Base-by-base conservation (phyloP, 2,888 invertebrate species). In the Xanthostigma xanthostigma region DNA sequence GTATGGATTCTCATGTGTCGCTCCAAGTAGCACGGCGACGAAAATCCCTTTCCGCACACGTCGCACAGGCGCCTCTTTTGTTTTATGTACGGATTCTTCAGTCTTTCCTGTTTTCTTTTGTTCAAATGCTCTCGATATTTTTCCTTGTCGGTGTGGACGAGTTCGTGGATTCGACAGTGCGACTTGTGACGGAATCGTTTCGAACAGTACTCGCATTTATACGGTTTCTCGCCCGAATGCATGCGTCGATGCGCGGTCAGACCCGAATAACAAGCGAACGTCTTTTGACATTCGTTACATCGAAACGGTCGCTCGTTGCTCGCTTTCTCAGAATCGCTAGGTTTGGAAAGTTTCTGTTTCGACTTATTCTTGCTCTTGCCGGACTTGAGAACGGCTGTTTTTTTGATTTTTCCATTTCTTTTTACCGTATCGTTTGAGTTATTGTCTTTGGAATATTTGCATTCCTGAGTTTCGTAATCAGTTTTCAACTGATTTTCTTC, bases 1-100 rank as follows among this genome's bases (percentile, higher is more conserved):
- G 58, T 54, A 50, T 66, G 66, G 36, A 60, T 59, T 8, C 63
- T 60, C 27, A 62, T 57, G 47, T 66, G 66, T 1, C 62, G 60
- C 43, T 57, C 57, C 49, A 58, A 48, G 46, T 57, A 57, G 8
- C 57, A 55, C 1, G 54, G 45, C 2, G 57, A 55, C 37, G 55
- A 48, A 1, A 58, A 51, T 36, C 50, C 53, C 43, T 57, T 58
- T 36, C 44, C 50, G 47, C 58, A 58, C 10, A 57, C 53, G 8
- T 57, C 54, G 48, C 58, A 58, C 39, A 56, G 56, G 41, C 48
- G 55, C 48, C 53, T 57, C 45, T 56, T 57, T 35, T 58, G 53
- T 38, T 57, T 50, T 37, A 52, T 43, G 17, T 33, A 33, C 10
- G 42, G 12, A 9, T 42, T 42, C 1, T 12, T 34, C 27, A 27